Evolutionary conservation across 2,113 vertebrate genomes (phyloP).

Genomic region (Siphamia tubifer): DNA sequence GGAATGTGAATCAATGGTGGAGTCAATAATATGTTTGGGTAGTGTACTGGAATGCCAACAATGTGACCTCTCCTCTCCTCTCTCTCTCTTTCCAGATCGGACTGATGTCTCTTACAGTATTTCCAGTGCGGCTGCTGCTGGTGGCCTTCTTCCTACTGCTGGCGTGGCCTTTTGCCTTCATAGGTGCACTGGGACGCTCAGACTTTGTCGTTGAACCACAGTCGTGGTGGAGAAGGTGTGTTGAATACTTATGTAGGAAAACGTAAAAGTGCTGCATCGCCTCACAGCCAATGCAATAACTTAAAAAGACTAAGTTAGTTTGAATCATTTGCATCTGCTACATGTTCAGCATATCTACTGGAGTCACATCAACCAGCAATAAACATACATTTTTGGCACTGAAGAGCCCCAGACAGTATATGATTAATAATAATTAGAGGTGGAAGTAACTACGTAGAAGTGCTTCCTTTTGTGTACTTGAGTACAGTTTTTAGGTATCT

Average conservation of each 20-base stretch:
- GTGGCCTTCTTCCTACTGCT: conserved; percentile 91
- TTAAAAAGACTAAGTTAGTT: no score
- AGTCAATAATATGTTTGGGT: not conserved
- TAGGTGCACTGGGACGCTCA: conserved; percentile 83
- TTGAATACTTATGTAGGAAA: not conserved
- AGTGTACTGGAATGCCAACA: not conserved
- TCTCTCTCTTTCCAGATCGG: conserved; percentile 80
- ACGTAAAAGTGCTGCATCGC: not conserved
- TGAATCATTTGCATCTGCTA: no score
- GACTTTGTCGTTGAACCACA: conserved; percentile 82
- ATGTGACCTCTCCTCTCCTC: not conserved
- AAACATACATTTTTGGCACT: no score
- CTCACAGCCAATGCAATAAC: no score
- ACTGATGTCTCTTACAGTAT: conserved; percentile 91
- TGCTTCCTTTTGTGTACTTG: no score
- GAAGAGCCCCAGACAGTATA: no score
- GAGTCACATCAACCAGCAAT: no score
- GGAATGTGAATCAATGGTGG: not conserved
- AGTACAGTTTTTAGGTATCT: no score
- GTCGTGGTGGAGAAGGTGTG: conserved; percentile 85
- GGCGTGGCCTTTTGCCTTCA: conserved; percentile 92
- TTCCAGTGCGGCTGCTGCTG: conserved; percentile 89
- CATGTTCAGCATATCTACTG: no score
- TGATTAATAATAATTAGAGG: no score
- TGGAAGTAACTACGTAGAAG: no score